phyloP scores from a whole-genome alignment of 1,140 invertebrate genomes.

The Brachionus sp. region DNA sequence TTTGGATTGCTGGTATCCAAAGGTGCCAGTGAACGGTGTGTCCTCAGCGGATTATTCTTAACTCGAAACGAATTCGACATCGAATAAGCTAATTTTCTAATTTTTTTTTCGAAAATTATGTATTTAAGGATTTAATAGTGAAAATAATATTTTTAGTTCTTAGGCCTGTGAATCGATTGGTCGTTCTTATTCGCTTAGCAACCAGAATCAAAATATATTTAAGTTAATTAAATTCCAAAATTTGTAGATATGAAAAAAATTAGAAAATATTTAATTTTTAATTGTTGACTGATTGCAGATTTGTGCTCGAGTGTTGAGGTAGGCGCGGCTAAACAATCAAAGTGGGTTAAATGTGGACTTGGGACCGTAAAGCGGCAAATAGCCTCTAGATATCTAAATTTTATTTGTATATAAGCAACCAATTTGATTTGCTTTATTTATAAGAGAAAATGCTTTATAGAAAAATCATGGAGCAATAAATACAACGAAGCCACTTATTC shows the following conservation, averaged over 20 bases:
- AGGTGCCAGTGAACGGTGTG: conserved; percentile 18
- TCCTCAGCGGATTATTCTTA: not conserved
- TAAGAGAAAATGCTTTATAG: not conserved
- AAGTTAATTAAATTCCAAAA: not conserved
- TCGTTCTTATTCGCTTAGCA: conserved; percentile 19
- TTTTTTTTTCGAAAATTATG: conserved; percentile 33
- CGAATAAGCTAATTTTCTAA: conserved; percentile 3
- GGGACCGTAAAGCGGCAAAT: not conserved
- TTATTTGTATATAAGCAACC: not conserved
- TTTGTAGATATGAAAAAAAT: not conserved
- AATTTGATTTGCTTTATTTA: not conserved
- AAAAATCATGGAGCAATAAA: not conserved
- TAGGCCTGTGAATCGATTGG: conserved; percentile 13
- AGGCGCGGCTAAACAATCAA: not conserved
- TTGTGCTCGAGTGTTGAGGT: not conserved
- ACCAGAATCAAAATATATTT: not conserved
- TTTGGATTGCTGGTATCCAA: conserved; percentile 43
- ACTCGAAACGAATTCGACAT: conserved; percentile 30
- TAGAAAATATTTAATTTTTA: conserved; percentile 24
- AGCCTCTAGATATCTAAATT: not conserved
- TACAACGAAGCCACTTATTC: not conserved
- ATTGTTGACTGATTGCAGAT: not conserved
- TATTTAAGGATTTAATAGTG: conserved; percentile 31
- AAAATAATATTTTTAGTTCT: not conserved
- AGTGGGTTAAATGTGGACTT: not conserved